Evolutionary conservation across 2,113 vertebrate species (phyloP), one percentile per base, ranked within the genome.

Genomic region (Halcyon senegalensis): DNA sequence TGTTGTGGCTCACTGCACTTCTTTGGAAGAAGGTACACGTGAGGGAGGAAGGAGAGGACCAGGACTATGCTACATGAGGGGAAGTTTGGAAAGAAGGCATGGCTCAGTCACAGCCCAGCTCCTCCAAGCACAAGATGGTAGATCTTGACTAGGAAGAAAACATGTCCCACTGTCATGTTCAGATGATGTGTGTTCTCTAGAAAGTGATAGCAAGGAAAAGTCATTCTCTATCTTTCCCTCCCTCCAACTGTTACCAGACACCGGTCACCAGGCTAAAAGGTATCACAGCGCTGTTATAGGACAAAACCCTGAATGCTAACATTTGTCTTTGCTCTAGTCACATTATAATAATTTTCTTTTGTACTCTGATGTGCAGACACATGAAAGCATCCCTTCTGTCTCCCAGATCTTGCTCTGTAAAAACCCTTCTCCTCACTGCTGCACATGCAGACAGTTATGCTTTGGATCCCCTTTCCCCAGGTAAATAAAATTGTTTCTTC

Each of bases 21-120:
- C 1, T 0, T 13, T 27, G 53, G 11, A 11, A 16, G 6, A 8
- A 76, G 53, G 8, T 2, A 39, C n/a, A 15, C 3, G 0, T 16
- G 35, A 63, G 44, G 50, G 30, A 58, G 20, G 44, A 60, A 84
- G 30, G 39, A 79, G 35, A 66, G 15, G 3, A 46, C 8, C 7
- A 11, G 33, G 14, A 16, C 9, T 75, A 31, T 50, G 16, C 11
- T 35, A 0, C 56, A 37, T 44, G 31, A 55, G 74, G 59, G n/a
- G 35, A 76, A 37, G 1, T 68, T 80, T 80, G 48, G 28, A 28
- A 28, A 44, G 25, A 70, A 72, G 11, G 3, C 62, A 51, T 4
- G 10, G 19, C 33, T 62, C 17, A 14, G 23, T 28, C 35, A 55
- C n/a, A 63, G n/a, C 13, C 44, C 58, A 86, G 0, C 16, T 69